phyloP scores from a whole-genome alignment of 2,113 vertebrate genomes.

The Hippopotamus amphibius region DNA sequence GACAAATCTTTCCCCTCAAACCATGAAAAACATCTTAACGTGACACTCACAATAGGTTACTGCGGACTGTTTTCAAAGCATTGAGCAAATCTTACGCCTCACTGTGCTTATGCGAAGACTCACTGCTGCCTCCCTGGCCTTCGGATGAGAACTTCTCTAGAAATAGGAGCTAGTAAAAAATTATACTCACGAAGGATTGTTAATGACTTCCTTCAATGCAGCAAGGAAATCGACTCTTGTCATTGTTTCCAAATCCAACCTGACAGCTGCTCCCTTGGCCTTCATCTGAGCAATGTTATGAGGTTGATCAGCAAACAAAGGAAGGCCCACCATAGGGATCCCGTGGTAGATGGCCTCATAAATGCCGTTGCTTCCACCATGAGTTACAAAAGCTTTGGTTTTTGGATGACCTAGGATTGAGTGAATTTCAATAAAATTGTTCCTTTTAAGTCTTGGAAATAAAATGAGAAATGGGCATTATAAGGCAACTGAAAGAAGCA shows the following conservation, averaged over 20 bases:
- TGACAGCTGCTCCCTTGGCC: conserved; percentile 87
- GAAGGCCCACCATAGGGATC: too few species aligned
- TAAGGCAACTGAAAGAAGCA: not conserved
- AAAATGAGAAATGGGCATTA: not conserved
- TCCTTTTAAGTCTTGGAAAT: not conserved
- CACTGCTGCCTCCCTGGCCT: not conserved
- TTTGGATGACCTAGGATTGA: conserved; percentile 88
- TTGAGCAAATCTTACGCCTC: conserved; percentile 54
- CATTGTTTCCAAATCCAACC: conserved; percentile 86
- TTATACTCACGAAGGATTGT: conserved; percentile 89
- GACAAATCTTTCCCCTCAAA: not conserved
- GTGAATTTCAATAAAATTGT: not conserved
- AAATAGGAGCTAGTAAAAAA: not conserved
- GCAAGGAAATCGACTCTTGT: conserved; percentile 68
- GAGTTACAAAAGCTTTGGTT: conserved; percentile 91
- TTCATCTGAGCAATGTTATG: conserved; percentile 89
- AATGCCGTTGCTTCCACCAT: conserved; percentile 91
- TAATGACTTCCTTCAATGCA: conserved; percentile 88
- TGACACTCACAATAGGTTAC: conserved; percentile 87
- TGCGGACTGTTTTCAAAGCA: conserved; percentile 87
- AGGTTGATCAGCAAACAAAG: conserved; percentile 90
- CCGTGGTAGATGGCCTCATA: conserved; percentile 94
- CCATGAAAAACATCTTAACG: not conserved
- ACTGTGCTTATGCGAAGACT: not conserved
- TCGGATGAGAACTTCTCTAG: not conserved